A percentile compares a stretch with the other conserved stretches of the same genome.
Conservation (phyloP, 2,113 vertebrate species). For the Crypturellus undulatus region DNA sequence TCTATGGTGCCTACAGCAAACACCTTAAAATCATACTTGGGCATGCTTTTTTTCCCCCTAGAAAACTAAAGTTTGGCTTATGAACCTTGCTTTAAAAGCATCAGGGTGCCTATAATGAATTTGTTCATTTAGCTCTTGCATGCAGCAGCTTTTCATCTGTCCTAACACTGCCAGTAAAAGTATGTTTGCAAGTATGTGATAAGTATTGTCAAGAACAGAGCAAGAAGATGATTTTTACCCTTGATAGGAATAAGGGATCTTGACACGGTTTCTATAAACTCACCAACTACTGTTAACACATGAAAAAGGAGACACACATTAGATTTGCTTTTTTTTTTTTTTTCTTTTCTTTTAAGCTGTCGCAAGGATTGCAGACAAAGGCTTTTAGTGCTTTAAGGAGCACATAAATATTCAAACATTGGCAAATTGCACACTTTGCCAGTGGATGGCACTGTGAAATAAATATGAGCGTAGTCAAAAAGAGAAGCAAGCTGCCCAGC, state of each 20-base stretch:
- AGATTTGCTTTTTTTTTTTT: neutral
- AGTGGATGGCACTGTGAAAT: constrained; percentile 17
- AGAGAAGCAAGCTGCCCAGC: neutral
- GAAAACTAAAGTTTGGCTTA: neutral
- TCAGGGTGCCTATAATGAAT: neutral
- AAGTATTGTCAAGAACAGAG: neutral
- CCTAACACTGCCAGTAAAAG: neutral
- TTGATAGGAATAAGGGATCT: neutral
- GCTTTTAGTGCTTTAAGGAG: neutral
- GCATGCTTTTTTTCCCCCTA: neutral
- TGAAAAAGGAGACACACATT: neutral
- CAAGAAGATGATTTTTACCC: neutral
- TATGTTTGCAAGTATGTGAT: neutral
- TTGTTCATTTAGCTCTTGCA: neutral
- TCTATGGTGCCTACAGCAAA: neutral
- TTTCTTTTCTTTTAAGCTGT: neutral
- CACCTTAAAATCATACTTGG: neutral
- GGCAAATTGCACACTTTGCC: neutral
- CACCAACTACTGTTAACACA: neutral
- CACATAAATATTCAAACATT: neutral
- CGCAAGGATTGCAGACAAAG: neutral
- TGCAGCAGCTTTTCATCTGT: neutral
- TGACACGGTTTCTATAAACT: neutral
- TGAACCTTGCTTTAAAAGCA: neutral
- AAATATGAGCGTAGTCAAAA: neutral